Percentiles rank a stretch among this genome's conserved stretches.
Evolutionary conservation across 1,140 invertebrate genomes (phyloP).

Genomic region (Mya arenaria): DNA sequence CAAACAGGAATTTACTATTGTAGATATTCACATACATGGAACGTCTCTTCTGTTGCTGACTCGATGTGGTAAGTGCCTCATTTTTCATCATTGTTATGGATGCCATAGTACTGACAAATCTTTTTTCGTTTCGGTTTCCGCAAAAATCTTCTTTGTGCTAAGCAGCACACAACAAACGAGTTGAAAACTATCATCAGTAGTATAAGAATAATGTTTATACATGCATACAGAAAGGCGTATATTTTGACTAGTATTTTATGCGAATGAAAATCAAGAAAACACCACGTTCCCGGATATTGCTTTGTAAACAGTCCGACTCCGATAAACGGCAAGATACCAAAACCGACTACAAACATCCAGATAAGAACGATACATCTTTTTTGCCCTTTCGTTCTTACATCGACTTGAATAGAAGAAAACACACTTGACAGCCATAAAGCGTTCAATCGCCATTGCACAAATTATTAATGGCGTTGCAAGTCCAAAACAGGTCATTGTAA

Average conservation of each 20-base stretch:
- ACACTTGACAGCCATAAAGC: conserved; percentile 79
- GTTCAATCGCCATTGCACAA: conserved; percentile 81
- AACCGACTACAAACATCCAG: conserved; percentile 75
- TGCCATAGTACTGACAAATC: conserved; percentile 46
- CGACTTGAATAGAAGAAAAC: conserved; percentile 80
- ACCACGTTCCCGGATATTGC: conserved; percentile 82
- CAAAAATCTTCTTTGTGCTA: conserved; percentile 70
- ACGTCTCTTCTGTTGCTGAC: conserved; percentile 44
- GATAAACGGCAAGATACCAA: conserved; percentile 78
- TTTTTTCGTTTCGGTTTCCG: conserved; percentile 58
- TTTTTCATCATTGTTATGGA: conserved; percentile 47
- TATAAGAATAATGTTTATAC: conserved; percentile 72
- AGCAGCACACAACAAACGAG: conserved; percentile 73
- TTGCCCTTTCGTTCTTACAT: conserved; percentile 72
- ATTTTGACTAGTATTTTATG: conserved; percentile 62
- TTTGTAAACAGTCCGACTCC: conserved; percentile 78
- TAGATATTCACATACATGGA: conserved; percentile 80
- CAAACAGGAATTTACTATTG: conserved; percentile 80
- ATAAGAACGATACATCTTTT: conserved; percentile 70
- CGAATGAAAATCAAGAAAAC: conserved; percentile 80
- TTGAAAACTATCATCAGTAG: conserved; percentile 77
- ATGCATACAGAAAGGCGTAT: conserved; percentile 75
- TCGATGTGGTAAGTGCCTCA: conserved; percentile 33
- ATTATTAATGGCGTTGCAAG: conserved; percentile 80
- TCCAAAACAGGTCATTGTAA: conserved; percentile 80